phyloP scores from a whole-genome alignment of 1,140 invertebrate species.

The Drosophila tsacasi region DNA sequence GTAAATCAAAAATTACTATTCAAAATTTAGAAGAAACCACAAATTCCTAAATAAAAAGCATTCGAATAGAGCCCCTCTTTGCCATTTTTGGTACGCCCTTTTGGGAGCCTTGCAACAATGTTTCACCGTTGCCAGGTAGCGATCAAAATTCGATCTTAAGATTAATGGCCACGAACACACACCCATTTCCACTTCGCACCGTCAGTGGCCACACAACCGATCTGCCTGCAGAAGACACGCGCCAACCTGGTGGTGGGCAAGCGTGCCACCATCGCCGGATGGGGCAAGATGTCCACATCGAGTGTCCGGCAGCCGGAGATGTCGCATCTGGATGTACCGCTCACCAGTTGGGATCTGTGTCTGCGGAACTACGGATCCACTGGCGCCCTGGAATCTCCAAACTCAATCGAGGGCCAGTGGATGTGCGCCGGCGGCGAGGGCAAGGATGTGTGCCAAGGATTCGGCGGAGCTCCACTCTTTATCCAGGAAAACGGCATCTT shows the following conservation, averaged over 20 bases:
- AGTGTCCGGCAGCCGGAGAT: conserved; percentile 81
- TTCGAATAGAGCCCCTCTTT: background rate
- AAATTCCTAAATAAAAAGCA: background rate
- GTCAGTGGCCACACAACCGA: conserved; percentile 86
- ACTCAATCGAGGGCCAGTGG: conserved; percentile 87
- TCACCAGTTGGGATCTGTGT: conserved; percentile 84
- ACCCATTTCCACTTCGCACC: conserved; percentile 15
- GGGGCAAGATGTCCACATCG: conserved; percentile 83
- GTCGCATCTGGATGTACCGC: conserved; percentile 79
- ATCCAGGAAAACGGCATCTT: conserved; percentile 87
- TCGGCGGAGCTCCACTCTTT: conserved; percentile 89
- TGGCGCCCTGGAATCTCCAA: conserved; percentile 83
- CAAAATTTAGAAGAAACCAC: background rate
- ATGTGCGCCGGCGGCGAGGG: conserved; percentile 89
- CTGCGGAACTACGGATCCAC: conserved; percentile 82
- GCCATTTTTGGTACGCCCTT: background rate
- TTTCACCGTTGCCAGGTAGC: conserved; percentile 25
- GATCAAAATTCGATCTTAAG: conserved; percentile 20
- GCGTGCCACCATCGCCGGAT: conserved; percentile 84
- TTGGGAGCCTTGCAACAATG: conserved; percentile 47
- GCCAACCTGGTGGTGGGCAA: conserved; percentile 86
- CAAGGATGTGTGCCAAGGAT: conserved; percentile 89
- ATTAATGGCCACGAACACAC: conserved; percentile 18
- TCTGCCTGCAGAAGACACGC: conserved; percentile 85
- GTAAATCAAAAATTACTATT: no score